Evolutionary conservation across 2,888 invertebrate species (phyloP).

Genomic region (Taphrorychus bicolor): DNA sequence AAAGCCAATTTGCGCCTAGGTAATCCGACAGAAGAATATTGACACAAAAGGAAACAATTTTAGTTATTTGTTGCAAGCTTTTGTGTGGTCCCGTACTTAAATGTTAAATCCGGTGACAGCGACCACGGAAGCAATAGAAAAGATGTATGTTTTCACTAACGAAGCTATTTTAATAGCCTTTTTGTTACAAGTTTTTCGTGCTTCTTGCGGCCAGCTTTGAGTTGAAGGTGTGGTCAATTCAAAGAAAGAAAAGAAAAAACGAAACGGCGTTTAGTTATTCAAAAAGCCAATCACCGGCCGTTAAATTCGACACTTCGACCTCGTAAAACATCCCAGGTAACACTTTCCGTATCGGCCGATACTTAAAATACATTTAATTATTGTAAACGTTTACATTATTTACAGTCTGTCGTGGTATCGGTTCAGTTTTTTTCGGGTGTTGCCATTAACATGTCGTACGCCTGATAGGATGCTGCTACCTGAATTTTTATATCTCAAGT

Average conservation of each 20-base stretch:
- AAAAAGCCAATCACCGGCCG: neutral
- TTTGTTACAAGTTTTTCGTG: neutral
- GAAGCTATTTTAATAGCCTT: neutral
- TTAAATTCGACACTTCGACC: conserved; percentile 20
- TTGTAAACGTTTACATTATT: conserved; percentile 34
- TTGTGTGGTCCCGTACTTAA: neutral
- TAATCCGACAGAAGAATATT: neutral
- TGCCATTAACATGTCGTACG: conserved; percentile 16
- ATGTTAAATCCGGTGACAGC: neutral
- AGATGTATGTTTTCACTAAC: neutral
- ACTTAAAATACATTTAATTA: conserved; percentile 38
- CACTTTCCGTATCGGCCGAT: conserved; percentile 29
- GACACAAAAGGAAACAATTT: conserved; percentile 4
- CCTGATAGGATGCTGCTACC: conserved; percentile 25
- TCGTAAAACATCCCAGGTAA: conserved; percentile 32
- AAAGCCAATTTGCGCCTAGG: conserved; percentile 2
- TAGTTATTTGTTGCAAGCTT: neutral
- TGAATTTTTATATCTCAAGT: conserved; percentile 15
- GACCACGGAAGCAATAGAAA: conserved; percentile 1
- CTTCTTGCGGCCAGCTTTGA: neutral
- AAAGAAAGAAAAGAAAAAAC: neutral
- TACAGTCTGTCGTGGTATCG: conserved; percentile 8
- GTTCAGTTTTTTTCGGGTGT: conserved; percentile 8
- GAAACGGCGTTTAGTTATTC: neutral
- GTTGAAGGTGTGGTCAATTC: neutral